These are phyloP conservation scores for Oxygymnocypris stewartii DNA, from an alignment of 2,113 vertebrate genomes.

Conservation along the genomic window DNA sequence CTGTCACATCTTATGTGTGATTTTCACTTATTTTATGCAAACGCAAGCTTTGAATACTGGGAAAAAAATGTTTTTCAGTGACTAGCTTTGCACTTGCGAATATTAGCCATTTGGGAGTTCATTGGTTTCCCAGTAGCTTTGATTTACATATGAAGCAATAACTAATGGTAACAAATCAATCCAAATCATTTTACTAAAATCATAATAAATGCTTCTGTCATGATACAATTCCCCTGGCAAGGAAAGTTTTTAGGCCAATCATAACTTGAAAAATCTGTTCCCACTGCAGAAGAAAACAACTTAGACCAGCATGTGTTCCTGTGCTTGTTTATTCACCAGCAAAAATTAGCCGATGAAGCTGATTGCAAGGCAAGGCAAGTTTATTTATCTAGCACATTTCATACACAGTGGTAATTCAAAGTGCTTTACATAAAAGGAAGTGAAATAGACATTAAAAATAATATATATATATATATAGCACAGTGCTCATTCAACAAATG, in stretches of 20 bases:
- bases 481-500: no score
- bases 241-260: neutral
- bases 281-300: neutral
- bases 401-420: no score
- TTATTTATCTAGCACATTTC: no score
- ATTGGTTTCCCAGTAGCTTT: neutral
- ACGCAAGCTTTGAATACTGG: slow-evolving; percentile 45
- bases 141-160: slow-evolving; percentile 29
- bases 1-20: slow-evolving; percentile 50
- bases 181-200: slow-evolving; percentile 9
- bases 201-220: slow-evolving; percentile 10
- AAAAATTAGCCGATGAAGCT: neutral
- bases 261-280: slow-evolving; percentile 5
- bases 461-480: no score
- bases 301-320: neutral
- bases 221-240: slow-evolving; percentile 3
- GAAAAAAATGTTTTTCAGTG: slow-evolving; percentile 14
- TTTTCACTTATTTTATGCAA: slow-evolving; percentile 51
- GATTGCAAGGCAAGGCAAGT: neutral
- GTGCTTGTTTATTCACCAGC: neutral
- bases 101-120: slow-evolving; percentile 12
- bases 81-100: neutral
- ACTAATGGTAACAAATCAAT: slow-evolving; percentile 17
- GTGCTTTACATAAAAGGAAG: no score
- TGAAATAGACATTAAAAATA: no score